Conservation (phyloP, 2,113 vertebrate species). For the Oryctolagus cuniculus region mOryCun1.1 NC_091435.1:103203501-103204000, state of each 20-base stretch:
- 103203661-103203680: neutral
- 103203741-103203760: neutral
- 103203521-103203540: neutral
- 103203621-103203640: too few species aligned
- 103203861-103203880: neutral
- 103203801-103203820: neutral
- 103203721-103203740: neutral
- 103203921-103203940: conserved; percentile 34
- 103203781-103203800: neutral
- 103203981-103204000: conserved; percentile 47
- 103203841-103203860: too few species aligned
- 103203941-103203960: conserved; percentile 39
- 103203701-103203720: neutral
- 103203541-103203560: neutral
- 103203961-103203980: conserved; percentile 56
- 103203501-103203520: neutral
- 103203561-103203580: neutral
- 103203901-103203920: conserved; percentile 39
- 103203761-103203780: neutral
- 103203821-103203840: neutral
- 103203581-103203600: neutral
- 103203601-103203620: neutral
- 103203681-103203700: neutral
- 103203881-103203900: conserved; percentile 7
- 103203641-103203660: neutral